phyloP scores from a whole-genome alignment of 2,888 invertebrate species.

The Phortica magna region DNA sequence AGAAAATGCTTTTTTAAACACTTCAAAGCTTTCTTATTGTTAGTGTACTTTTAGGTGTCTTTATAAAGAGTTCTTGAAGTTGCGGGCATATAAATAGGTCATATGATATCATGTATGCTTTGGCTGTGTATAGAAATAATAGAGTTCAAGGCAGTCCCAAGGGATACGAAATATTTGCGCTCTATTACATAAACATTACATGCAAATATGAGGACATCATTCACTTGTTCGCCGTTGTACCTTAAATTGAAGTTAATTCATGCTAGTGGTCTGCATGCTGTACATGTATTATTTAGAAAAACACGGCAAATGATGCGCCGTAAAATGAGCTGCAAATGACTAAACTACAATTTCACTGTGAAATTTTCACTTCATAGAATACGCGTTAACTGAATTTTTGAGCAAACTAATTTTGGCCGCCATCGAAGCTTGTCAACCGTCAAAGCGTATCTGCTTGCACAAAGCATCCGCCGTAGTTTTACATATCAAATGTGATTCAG shows the following conservation, averaged over 20 bases:
- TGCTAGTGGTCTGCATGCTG: no score
- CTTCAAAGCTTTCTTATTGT: neutral
- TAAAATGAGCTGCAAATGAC: neutral
- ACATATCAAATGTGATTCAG: neutral
- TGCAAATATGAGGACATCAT: no score
- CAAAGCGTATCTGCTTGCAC: neutral
- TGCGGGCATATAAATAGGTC: neutral
- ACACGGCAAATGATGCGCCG: no score
- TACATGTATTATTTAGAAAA: no score
- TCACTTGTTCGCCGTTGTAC: no score
- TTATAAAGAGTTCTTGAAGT: neutral
- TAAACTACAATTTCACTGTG: neutral
- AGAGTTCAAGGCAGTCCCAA: no score
- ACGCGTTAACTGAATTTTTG: neutral
- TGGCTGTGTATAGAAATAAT: no score
- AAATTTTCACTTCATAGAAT: neutral
- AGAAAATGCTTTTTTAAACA: slow-evolving; percentile 7
- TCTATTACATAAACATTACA: no score
- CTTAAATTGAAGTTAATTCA: no score
- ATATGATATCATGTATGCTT: no score
- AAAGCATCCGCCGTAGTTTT: neutral
- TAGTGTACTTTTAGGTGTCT: neutral
- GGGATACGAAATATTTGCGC: no score
- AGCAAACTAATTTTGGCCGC: neutral
- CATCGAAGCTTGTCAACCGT: neutral